A percentile compares a stretch with the other conserved stretches of the same genome.
Conservation (phyloP, 2,888 invertebrate genomes). For the Ormyrus pomaceus region DNA sequence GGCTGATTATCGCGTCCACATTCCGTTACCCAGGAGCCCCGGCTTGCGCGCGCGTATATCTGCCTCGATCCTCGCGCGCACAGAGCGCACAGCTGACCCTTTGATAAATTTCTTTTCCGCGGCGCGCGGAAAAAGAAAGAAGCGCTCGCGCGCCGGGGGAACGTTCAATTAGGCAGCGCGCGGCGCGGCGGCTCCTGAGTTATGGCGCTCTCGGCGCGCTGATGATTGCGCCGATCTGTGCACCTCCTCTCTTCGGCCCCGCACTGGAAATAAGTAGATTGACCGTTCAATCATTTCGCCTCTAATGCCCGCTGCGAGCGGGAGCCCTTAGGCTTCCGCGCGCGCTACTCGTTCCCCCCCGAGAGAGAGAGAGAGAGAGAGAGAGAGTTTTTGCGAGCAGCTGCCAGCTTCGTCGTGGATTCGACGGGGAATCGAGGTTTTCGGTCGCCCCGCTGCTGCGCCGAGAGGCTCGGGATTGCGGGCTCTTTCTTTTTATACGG, state of each 20-base stretch:
- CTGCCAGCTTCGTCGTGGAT: no score
- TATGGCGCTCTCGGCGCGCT: conserved; percentile 35
- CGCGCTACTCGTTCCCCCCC: not conserved
- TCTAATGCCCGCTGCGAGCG: conserved; percentile 3
- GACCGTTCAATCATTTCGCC: conserved; percentile 45
- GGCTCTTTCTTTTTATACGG: no score
- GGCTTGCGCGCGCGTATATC: not conserved
- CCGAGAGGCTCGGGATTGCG: no score
- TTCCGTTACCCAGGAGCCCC: conserved; percentile 19
- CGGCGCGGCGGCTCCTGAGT: conserved; percentile 32
- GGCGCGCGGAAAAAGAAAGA: no score
- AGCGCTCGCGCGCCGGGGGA: not conserved
- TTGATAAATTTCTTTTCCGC: conserved; percentile 45
- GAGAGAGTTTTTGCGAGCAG: not conserved
- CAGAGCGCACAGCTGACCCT: conserved; percentile 25
- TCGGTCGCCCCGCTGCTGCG: no score
- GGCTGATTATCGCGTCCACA: conserved; percentile 35
- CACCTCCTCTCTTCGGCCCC: not conserved
- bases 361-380: not conserved
- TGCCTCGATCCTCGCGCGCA: no score
- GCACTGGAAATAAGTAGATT: conserved; percentile 36
- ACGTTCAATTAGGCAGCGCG: conserved; percentile 38
- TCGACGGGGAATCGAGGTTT: not conserved
- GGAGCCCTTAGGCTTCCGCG: not conserved
- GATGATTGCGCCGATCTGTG: not conserved